Evolutionary conservation across 1,140 invertebrate species (phyloP).

Genomic region (Oscheius sp.): DNA sequence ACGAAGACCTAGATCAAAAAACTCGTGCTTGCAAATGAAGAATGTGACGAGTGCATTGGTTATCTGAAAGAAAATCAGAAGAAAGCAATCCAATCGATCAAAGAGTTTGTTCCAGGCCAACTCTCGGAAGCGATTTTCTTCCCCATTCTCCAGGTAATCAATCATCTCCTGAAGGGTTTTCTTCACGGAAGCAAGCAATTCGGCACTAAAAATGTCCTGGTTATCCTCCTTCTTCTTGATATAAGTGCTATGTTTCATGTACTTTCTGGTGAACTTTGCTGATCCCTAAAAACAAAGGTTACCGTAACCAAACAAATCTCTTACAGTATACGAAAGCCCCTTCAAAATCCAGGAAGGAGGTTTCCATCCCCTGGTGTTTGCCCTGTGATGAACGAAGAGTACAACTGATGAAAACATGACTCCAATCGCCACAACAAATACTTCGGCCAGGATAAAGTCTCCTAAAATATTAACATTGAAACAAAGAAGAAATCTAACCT

Average conservation of each 20-base stretch:
- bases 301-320: not conserved
- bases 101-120: slow-evolving; percentile 30
- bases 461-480: slow-evolving; percentile 3
- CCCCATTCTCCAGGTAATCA: slow-evolving; percentile 24
- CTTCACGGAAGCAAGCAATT: slow-evolving; percentile 3
- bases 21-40: slow-evolving; percentile 2
- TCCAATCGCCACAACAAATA: slow-evolving; percentile 31
- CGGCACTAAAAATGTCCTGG: slow-evolving; percentile 14
- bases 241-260: not conserved
- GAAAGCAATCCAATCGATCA: slow-evolving; percentile 23
- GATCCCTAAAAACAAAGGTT: slow-evolving; percentile 17
- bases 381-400: slow-evolving; percentile 20
- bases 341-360: slow-evolving; percentile 17
- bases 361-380: slow-evolving; percentile 33
- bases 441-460: slow-evolving; percentile 38
- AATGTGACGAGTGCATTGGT: slow-evolving; percentile 20
- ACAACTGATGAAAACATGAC: slow-evolving; percentile 20
- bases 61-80: slow-evolving; percentile 30
- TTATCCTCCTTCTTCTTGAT: not conserved
- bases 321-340: slow-evolving; percentile 6
- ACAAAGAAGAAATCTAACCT: slow-evolving; percentile 10
- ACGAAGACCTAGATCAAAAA: too few relatives aligned
- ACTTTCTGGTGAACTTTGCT: slow-evolving; percentile 15
- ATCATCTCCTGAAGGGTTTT: slow-evolving; percentile 4
- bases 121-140: slow-evolving; percentile 8